phyloP scores from a whole-genome alignment of 2,113 vertebrate genomes.

The Carassius carassius region DNA sequence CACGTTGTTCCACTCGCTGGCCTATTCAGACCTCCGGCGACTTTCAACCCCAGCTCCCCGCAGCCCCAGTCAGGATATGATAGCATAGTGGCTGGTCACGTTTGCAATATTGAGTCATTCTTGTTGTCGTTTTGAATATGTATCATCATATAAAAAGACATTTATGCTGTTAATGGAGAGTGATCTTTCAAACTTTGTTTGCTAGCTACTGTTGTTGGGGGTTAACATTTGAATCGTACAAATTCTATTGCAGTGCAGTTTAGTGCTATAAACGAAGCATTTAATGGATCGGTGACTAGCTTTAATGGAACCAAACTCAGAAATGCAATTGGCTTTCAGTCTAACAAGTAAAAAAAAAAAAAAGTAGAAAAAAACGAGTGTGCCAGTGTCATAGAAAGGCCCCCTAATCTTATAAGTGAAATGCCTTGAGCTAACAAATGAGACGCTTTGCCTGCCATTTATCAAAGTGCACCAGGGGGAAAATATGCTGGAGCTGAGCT shows the following conservation, averaged over 20 bases:
- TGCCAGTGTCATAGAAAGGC: slow-evolving; percentile 57
- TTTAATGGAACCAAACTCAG: slow-evolving; percentile 14
- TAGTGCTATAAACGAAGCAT: slow-evolving; percentile 47
- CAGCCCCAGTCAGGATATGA: slow-evolving; percentile 38
- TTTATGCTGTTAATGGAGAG: background rate
- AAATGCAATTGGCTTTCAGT: slow-evolving; percentile 27
- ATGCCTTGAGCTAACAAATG: slow-evolving; percentile 63
- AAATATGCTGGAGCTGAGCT: slow-evolving; percentile 63
- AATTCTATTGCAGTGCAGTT: slow-evolving; percentile 30
- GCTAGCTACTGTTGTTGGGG: background rate
- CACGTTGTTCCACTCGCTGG: slow-evolving; percentile 64
- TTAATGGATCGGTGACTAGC: slow-evolving; percentile 29
- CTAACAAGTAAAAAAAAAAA: slow-evolving; percentile 13
- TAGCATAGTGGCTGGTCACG: slow-evolving; percentile 19
- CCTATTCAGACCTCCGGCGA: slow-evolving; percentile 50
- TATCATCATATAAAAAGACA: background rate
- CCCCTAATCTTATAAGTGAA: slow-evolving; percentile 67
- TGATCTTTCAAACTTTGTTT: background rate
- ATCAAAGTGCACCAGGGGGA: slow-evolving; percentile 65
- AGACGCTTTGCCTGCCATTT: slow-evolving; percentile 69
- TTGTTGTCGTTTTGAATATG: background rate
- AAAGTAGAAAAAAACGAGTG: slow-evolving; percentile 10
- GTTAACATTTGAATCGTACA: background rate
- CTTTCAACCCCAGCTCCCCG: slow-evolving; percentile 41
- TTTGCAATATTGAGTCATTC: slow-evolving; percentile 17